phyloP scores from a whole-genome alignment of 1,140 invertebrate genomes.

The Globodera rostochiensis region DNA sequence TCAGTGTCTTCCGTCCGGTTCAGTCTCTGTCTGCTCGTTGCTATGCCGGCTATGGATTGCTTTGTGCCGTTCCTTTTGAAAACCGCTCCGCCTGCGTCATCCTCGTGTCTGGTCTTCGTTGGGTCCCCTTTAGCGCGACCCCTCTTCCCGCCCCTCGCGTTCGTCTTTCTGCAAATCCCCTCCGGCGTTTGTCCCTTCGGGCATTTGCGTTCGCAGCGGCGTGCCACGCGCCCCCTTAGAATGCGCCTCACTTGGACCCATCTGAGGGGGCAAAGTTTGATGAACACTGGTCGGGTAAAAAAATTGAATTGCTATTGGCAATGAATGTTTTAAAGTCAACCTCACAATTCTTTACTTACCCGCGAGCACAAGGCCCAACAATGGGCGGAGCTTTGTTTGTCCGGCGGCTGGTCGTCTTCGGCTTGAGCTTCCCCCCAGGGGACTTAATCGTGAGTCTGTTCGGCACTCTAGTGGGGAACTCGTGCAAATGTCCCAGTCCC shows the following conservation, averaged over 20 bases:
- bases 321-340: no score
- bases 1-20: no score
- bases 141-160: neutral
- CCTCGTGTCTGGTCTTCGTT: neutral
- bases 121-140: neutral
- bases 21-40: no score
- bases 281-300: no score
- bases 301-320: no score
- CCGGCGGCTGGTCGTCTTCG: slow-evolving; percentile 2
- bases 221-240: slow-evolving; percentile 55
- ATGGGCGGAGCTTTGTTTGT: slow-evolving; percentile 12
- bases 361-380: slow-evolving; percentile 12
- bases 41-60: no score
- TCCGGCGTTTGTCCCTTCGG: slow-evolving; percentile 31
- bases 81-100: neutral
- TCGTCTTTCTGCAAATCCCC: neutral
- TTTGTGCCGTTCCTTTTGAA: neutral
- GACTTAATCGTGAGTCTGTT: neutral
- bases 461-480: neutral
- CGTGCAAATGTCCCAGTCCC: slow-evolving; percentile 1
- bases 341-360: slow-evolving; percentile 24
- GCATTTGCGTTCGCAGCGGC: slow-evolving; percentile 59
- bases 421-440: slow-evolving; percentile 4
- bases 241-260: slow-evolving; percentile 61
- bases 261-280: slow-evolving; percentile 43